These are phyloP conservation scores for Leptopilina clavipes DNA, from an alignment of 1,140 invertebrate genomes.

Conservation along the genomic window DNA sequence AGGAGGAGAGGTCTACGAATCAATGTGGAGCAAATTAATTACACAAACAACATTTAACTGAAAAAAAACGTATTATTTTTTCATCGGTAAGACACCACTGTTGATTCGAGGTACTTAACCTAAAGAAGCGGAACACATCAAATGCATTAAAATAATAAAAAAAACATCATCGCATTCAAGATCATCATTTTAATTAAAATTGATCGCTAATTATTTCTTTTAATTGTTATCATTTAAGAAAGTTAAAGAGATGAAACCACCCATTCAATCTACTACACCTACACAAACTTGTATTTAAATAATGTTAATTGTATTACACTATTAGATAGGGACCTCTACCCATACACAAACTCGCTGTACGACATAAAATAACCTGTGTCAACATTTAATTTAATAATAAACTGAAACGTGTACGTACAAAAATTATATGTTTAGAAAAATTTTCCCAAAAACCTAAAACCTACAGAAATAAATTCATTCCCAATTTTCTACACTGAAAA, in stretches of 20 bases:
- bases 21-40: neutral
- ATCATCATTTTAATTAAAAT: conserved; percentile 48
- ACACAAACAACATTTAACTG: neutral
- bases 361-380: conserved; percentile 73
- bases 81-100: neutral
- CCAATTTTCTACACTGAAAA: too few relatives aligned
- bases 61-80: neutral
- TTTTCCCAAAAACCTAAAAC: too few relatives aligned
- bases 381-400: conserved; percentile 75
- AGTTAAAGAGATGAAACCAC: conserved; percentile 48
- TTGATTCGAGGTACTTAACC: conserved; percentile 17
- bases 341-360: conserved; percentile 71
- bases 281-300: conserved; percentile 73
- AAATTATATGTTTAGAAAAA: conserved; percentile 36
- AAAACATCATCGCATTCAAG: conserved; percentile 52
- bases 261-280: conserved; percentile 51
- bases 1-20: neutral
- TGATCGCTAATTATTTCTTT: conserved; percentile 52
- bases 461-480: too few relatives aligned
- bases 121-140: conserved; percentile 49
- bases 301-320: conserved; percentile 73
- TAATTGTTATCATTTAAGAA: conserved; percentile 47
- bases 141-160: conserved; percentile 45
- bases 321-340: conserved; percentile 73
- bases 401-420: conserved; percentile 74